Percentiles rank a stretch among this genome's conserved stretches.
Evolutionary conservation across 2,113 vertebrate genomes (phyloP).

Genomic region (Psilopsiagon aurifrons): DNA sequence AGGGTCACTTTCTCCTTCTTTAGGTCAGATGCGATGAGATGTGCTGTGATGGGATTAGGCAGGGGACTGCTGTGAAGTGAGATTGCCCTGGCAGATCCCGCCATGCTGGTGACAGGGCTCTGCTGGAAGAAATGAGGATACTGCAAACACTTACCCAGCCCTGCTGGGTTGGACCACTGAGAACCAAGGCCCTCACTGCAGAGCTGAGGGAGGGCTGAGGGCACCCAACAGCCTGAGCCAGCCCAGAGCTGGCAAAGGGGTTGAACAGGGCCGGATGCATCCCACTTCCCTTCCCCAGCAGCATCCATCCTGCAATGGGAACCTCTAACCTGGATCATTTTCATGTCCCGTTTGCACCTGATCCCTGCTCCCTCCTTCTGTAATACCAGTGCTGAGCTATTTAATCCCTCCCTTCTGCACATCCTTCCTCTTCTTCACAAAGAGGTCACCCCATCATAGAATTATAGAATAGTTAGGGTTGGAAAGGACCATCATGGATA

Average conservation of each 20-base stretch:
- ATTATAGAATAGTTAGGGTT: too few relatives aligned
- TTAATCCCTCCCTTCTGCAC: background rate
- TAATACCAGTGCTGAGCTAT: background rate
- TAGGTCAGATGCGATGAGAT: background rate
- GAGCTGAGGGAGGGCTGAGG: background rate
- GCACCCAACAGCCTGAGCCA: background rate
- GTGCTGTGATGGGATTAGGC: constrained; percentile 34
- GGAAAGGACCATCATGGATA: background rate
- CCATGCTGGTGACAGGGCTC: constrained; percentile 6
- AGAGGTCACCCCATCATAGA: background rate
- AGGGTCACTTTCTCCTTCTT: background rate
- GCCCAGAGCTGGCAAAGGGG: background rate
- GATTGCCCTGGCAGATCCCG: constrained; percentile 25
- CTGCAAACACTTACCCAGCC: background rate
- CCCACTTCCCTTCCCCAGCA: background rate
- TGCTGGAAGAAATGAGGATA: background rate
- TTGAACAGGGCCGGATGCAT: background rate
- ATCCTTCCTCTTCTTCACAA: background rate
- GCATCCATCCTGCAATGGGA: background rate
- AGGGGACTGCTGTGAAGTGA: constrained; percentile 8
- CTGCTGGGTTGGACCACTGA: background rate
- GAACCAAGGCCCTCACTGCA: background rate
- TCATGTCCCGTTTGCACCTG: background rate
- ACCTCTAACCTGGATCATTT: background rate
- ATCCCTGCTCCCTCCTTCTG: background rate